phyloP scores from a whole-genome alignment of 2,888 invertebrate genomes.

The Leucophora obtusa region DNA sequence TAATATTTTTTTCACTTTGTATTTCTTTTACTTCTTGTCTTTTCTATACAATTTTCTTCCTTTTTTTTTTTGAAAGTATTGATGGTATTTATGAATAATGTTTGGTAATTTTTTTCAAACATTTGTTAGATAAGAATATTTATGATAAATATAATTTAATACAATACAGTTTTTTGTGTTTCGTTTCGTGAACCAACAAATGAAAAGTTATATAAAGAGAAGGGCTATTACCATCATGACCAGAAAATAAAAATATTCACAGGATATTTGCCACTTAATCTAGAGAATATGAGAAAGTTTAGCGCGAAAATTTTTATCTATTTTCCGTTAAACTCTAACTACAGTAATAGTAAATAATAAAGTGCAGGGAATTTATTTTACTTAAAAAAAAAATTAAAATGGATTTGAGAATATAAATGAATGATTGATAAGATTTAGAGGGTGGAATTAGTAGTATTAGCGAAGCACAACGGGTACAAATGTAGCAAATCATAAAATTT shows the following conservation, averaged over 20 bases:
- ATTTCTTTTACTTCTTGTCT: not conserved
- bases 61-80: constrained; percentile 20
- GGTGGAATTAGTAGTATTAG: too few relatives aligned
- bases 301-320: not conserved
- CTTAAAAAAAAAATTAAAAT: too few relatives aligned
- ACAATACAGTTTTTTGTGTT: not conserved
- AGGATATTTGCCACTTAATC: not conserved
- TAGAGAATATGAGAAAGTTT: not conserved
- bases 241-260: not conserved
- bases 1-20: constrained; percentile 3
- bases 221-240: constrained; percentile 4
- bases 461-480: too few relatives aligned
- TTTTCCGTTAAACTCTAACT: not conserved
- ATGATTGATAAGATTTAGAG: too few relatives aligned
- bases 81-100: constrained; percentile 43
- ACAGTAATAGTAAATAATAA: not conserved
- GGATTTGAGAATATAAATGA: too few relatives aligned
- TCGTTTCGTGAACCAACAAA: not conserved
- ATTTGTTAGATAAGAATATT: constrained; percentile 43
- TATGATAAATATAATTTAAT: constrained; percentile 46
- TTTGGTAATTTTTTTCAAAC: constrained; percentile 38
- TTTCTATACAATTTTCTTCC: not conserved
- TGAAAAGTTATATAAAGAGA: not conserved
- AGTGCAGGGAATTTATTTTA: not conserved
- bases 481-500: too few relatives aligned